These are phyloP conservation scores for human (Homo sapiens) DNA, from an alignment of 2,113 vertebrate species.

Conservation along the genomic window GRCh38 chr2:74047001-74047500, in stretches of 20 bases:
- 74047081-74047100: slow-evolving; percentile 73
- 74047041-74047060: slow-evolving; percentile 62
- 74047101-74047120: slow-evolving; percentile 76
- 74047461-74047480: slow-evolving; percentile 80
- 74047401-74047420: slow-evolving; percentile 58
- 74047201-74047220: slow-evolving; percentile 73
- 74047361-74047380: slow-evolving; percentile 83
- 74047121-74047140: slow-evolving; percentile 75
- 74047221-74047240: slow-evolving; percentile 78
- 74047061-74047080: slow-evolving; percentile 75
- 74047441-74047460: slow-evolving; percentile 68
- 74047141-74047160: slow-evolving; percentile 71
- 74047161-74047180: slow-evolving; percentile 64
- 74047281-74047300: slow-evolving; percentile 91
- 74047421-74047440: slow-evolving; percentile 51
- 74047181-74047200: slow-evolving; percentile 69
- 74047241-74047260: slow-evolving; percentile 82
- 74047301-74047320: slow-evolving; percentile 95
- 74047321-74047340: slow-evolving; percentile 89
- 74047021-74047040: slow-evolving; percentile 85
- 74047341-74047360: slow-evolving; percentile 89
- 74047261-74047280: slow-evolving; percentile 81
- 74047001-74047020: slow-evolving; percentile 96
- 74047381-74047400: slow-evolving; percentile 83
- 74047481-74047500: slow-evolving; percentile 94